Base-by-base conservation (phyloP, 2,888 invertebrate genomes). In the Tenthredo scrophulariae region DNA sequence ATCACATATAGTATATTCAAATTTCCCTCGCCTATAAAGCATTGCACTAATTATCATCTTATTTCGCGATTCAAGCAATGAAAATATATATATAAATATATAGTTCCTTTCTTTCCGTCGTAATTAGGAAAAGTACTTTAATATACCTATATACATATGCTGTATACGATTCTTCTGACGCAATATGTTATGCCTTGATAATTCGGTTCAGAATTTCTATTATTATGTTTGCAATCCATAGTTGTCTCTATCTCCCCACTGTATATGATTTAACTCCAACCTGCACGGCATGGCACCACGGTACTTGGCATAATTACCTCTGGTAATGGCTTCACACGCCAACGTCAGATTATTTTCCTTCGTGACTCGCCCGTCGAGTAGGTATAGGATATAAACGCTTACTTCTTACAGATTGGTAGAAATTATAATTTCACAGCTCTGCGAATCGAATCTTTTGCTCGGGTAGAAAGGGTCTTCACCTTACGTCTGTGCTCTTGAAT, bases 241-340 rank as follows among this genome's bases (percentile, higher is more conserved):
- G 40, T 62, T 46, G 22, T 33, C 18, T 67, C 67, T 67, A 13
- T 67, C 54, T 37, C 62, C 43, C 46, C 43, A 50, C 82, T 62
- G 43, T 62, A 5, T 18, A 75, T 46, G 75, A 46, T 46, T 75
- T 15, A 54, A 46, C 37, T 54, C 54, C 50, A 54, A 33, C 54
- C 29, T 46, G 46, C 15, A 54, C 79, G 58, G 58, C 43, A 54
- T 26, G 33, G 33, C 67, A 22, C 67, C 40, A 83, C 67, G 46
- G 82, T 82, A 82, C 83, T 67, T 67, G 83, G 83, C 83, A 58
- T 83, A 83, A 83, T 83, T 83, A 83, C 70, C 83, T 67, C 83
- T n/a, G 67, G 83, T 83, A 83, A 83, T 83, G 70, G 83, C 83
- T 83, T 83, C 83, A 83, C 83, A 83, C 83, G 83, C 67, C 83